phyloP scores from a whole-genome alignment of 2,797 vertebrate genomes.

The Pteropus rufus region DNA sequence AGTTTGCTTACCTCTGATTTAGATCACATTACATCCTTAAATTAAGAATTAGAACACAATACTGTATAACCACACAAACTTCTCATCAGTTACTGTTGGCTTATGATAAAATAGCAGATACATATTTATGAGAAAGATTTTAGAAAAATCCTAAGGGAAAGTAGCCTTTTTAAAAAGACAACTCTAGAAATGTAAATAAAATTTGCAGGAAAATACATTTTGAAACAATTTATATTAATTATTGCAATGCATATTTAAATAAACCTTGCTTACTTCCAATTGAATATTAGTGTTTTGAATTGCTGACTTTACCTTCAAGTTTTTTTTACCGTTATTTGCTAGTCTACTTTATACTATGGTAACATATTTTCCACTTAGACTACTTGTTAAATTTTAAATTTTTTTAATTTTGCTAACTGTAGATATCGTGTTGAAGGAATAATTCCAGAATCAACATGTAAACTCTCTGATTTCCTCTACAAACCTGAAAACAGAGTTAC shows the following conservation, averaged over 20 bases:
- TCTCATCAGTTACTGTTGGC: neutral
- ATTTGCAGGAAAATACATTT: neutral
- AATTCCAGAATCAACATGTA: slow-evolving; percentile 73
- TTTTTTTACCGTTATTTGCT: slow-evolving; percentile 20
- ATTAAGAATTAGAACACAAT: neutral
- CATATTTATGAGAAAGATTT: neutral
- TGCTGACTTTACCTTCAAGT: neutral
- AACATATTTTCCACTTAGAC: slow-evolving; percentile 5
- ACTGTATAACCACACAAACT: neutral
- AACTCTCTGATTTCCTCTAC: slow-evolving; percentile 81
- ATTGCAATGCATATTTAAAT: neutral
- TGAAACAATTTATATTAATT: neutral
- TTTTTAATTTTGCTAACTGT: slow-evolving; percentile 33
- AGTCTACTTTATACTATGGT: neutral
- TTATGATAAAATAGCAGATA: neutral
- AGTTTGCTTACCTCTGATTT: neutral
- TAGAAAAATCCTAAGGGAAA: neutral
- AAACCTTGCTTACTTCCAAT: neutral
- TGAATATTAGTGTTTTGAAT: slow-evolving; percentile 13
- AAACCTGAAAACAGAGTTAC: slow-evolving; percentile 74
- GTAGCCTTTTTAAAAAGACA: neutral
- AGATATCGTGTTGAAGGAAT: slow-evolving; percentile 82
- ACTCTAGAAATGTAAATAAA: neutral
- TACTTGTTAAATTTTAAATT: neutral
- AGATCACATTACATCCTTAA: neutral